Conservation (phyloP, 2,888 invertebrate species). For the Athetis lepigone region DNA sequence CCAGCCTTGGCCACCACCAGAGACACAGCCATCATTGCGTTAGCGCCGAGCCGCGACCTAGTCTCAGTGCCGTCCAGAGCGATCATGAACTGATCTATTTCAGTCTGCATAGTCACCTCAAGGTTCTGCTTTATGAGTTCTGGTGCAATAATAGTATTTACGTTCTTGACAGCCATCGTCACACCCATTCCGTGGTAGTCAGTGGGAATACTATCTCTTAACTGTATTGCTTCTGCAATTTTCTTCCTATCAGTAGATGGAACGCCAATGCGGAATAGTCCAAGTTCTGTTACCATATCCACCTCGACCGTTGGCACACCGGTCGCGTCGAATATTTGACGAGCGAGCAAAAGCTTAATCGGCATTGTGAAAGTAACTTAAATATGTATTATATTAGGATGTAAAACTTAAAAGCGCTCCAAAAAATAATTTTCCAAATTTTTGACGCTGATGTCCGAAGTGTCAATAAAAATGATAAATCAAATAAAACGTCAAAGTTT, state of each 20-base stretch:
- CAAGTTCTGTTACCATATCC: constrained; percentile 94
- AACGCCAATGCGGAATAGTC: constrained; percentile 97
- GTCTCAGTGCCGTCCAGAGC: constrained; percentile 98
- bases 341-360: constrained; percentile 96
- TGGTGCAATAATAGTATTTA: constrained; percentile 95
- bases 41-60: constrained; percentile 98
- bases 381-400: constrained; percentile 22
- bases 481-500: constrained; percentile 11
- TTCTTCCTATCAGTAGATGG: constrained; percentile 99
- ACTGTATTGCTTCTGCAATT: constrained; percentile 97
- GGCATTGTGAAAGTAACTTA: constrained; percentile 91
- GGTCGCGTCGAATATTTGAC: constrained; percentile 99
- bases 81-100: constrained; percentile 96
- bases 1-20: constrained; percentile 99
- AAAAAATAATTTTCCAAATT: neutral
- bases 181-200: constrained; percentile 98
- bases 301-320: constrained; percentile 99
- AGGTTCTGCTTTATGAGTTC: constrained; percentile 94
- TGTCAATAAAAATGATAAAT: neutral
- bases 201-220: constrained; percentile 96
- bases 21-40: constrained; percentile 98
- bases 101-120: constrained; percentile 97
- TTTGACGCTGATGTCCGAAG: neutral
- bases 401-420: constrained; percentile 1
- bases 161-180: constrained; percentile 96